phyloP scores from a whole-genome alignment of 2,113 vertebrate genomes.

The Oncorhynchus nerka region DNA sequence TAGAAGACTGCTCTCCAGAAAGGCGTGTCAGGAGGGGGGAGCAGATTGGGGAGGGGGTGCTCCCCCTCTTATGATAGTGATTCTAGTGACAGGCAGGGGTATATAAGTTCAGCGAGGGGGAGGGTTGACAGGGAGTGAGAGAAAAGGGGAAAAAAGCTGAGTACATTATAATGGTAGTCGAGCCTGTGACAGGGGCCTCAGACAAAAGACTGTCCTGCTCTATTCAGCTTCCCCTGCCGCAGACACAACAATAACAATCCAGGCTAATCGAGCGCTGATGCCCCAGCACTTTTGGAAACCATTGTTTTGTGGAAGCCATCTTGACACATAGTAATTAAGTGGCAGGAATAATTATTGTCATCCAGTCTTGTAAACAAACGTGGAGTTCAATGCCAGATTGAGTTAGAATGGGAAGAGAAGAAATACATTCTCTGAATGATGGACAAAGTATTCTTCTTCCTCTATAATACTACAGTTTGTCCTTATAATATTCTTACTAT shows the following conservation, averaged over 20 bases:
- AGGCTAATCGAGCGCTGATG: constrained; percentile 10
- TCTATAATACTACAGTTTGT: no score
- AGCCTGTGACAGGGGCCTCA: constrained; percentile 47
- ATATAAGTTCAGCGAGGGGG: constrained; percentile 28
- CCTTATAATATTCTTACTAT: no score
- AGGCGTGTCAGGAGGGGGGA: constrained; percentile 50
- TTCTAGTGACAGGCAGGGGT: constrained; percentile 48
- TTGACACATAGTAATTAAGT: constrained; percentile 27
- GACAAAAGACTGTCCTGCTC: constrained; percentile 62
- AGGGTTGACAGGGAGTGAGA: constrained; percentile 20
- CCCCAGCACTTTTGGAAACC: constrained; percentile 9
- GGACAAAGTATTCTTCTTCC: no score
- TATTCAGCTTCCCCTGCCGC: constrained; percentile 54
- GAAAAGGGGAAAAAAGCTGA: constrained; percentile 35
- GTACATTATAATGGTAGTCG: constrained; percentile 51
- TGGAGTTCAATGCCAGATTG: no score
- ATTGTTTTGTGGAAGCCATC: constrained; percentile 22
- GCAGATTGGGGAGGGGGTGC: constrained; percentile 10
- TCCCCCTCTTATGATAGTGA: constrained; percentile 28
- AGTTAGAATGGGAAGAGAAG: no score
- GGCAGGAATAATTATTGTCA: neutral
- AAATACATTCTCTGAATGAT: no score
- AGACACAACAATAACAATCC: constrained; percentile 53
- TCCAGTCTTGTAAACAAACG: neutral
- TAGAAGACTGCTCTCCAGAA: constrained; percentile 70